phyloP scores from a whole-genome alignment of 2,113 vertebrate species.

The Patagioenas fasciata region DNA sequence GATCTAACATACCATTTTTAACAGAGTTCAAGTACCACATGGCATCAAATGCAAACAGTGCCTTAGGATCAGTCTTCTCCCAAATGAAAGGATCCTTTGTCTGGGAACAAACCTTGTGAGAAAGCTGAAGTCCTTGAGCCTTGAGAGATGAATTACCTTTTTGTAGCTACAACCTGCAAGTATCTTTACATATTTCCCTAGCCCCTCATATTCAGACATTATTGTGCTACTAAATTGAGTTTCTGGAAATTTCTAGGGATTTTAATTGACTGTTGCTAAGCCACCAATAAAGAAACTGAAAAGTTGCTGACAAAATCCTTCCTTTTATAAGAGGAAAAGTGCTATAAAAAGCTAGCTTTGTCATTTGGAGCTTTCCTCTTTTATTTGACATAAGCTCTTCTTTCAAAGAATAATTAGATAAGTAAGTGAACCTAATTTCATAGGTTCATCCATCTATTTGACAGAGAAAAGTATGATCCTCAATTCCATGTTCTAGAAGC shows the following conservation, averaged over 20 bases:
- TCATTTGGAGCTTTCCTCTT: neutral
- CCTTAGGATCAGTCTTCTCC: neutral
- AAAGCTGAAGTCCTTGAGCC: neutral
- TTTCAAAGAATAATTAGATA: neutral
- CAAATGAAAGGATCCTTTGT: neutral
- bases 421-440: neutral
- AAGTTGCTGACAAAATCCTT: neutral
- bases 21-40: neutral
- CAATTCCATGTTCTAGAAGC: neutral
- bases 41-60: neutral
- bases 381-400: neutral
- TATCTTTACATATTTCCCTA: neutral
- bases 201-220: neutral
- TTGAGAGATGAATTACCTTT: neutral
- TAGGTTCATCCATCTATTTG: neutral
- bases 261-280: neutral
- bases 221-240: neutral
- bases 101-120: neutral
- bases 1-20: neutral
- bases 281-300: neutral
- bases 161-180: neutral
- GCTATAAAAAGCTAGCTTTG: neutral
- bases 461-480: neutral
- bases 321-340: neutral
- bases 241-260: neutral